A percentile compares a stretch with the other conserved stretches of the same genome.
These are phyloP conservation scores for Antheraea mylitta DNA, from an alignment of 1,140 invertebrate genomes.

Conservation along the genomic window DNA sequence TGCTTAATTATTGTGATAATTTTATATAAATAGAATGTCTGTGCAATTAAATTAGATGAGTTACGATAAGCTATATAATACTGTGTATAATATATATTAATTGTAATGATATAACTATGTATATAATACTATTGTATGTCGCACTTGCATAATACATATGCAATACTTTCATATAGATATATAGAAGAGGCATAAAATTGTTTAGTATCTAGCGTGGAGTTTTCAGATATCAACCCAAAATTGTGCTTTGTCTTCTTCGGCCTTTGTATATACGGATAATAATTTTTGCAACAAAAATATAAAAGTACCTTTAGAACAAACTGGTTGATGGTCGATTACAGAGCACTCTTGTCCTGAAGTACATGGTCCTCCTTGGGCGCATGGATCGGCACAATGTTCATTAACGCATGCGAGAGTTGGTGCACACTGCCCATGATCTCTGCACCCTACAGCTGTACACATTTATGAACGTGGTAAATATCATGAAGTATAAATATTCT, in stretches of 20 bases:
- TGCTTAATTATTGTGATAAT: neutral
- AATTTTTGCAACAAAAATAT: neutral
- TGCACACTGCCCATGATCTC: slow-evolving; percentile 90
- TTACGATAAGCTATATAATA: no score
- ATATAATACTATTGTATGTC: no score
- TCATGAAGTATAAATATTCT: neutral
- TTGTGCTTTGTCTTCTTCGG: no score
- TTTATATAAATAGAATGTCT: neutral
- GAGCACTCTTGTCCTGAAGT: slow-evolving; percentile 83
- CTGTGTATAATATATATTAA: no score
- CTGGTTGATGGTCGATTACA: slow-evolving; percentile 87
- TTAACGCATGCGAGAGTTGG: slow-evolving; percentile 87
- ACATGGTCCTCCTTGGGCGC: slow-evolving; percentile 84
- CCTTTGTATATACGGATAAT: no score
- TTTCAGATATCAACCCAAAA: no score
- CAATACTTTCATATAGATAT: no score
- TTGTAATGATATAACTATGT: no score
- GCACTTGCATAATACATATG: no score
- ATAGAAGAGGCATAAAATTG: no score
- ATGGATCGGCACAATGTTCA: slow-evolving; percentile 88
- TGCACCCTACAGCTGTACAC: slow-evolving; percentile 91
- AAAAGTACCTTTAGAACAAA: slow-evolving; percentile 84
- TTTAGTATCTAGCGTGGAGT: no score
- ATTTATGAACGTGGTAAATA: neutral
- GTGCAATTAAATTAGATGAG: no score